phyloP scores from a whole-genome alignment of 1,140 invertebrate genomes.

The Drosophila subpulchrella region DNA sequence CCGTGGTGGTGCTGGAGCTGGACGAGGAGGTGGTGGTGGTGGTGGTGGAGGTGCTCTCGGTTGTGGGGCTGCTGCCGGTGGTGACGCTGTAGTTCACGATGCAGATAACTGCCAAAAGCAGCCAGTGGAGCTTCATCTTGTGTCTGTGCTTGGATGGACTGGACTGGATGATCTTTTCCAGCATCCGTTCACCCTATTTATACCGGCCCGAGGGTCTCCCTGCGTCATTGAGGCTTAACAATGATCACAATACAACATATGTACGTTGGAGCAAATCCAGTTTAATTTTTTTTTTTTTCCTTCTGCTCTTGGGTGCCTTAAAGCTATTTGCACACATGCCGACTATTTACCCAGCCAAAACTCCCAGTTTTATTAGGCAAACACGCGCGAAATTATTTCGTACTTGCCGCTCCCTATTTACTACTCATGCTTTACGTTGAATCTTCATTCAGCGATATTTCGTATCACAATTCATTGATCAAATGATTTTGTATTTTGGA shows the following conservation, averaged over 20 bases:
- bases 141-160: neutral
- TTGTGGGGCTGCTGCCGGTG: neutral
- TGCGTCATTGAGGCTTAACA: conserved; percentile 33
- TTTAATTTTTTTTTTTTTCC: neutral
- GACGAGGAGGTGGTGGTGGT: neutral
- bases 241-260: conserved; percentile 7
- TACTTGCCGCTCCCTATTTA: neutral
- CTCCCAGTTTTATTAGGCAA: neutral
- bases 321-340: conserved; percentile 25
- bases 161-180: conserved; percentile 3
- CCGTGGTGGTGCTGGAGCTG: neutral
- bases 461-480: conserved; percentile 16
- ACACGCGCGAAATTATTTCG: neutral
- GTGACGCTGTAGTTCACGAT: neutral
- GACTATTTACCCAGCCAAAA: conserved; percentile 6
- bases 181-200: conserved; percentile 16
- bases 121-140: conserved; percentile 36
- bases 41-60: neutral
- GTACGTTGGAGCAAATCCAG: neutral
- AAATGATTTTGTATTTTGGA: neutral
- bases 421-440: neutral
- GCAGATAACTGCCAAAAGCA: conserved; percentile 29
- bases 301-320: neutral
- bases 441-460: conserved; percentile 31
- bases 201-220: conserved; percentile 1